These are phyloP conservation scores for Odontocolon sp. DNA, from an alignment of 2,888 invertebrate genomes.

Conservation along the genomic window DNA sequence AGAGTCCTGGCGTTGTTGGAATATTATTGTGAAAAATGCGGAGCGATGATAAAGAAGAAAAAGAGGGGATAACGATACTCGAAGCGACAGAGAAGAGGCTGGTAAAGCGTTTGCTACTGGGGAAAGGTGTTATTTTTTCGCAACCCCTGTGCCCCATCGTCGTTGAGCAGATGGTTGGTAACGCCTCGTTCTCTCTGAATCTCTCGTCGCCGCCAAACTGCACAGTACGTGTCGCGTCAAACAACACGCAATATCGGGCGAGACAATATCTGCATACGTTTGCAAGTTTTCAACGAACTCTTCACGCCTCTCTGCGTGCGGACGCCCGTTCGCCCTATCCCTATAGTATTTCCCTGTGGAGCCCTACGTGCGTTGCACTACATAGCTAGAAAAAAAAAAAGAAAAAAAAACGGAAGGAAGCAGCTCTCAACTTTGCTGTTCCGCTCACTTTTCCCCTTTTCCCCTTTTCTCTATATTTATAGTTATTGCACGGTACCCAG, in stretches of 20 bases:
- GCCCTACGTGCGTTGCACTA: background rate
- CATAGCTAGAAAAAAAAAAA: conserved; percentile 21
- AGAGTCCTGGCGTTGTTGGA: background rate
- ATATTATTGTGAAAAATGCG: background rate
- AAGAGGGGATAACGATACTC: background rate
- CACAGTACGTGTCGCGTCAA: conserved; percentile 39
- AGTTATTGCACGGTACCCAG: background rate
- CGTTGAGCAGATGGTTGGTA: background rate
- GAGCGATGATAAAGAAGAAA: background rate
- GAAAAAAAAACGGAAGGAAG: conserved; percentile 13
- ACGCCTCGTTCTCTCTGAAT: background rate
- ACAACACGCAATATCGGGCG: conserved; percentile 58
- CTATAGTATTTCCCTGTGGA: conserved; percentile 1
- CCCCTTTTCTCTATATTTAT: background rate
- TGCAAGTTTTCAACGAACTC: conserved; percentile 52
- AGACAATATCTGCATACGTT: conserved; percentile 61
- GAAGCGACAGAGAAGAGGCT: background rate
- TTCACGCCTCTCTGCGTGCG: background rate
- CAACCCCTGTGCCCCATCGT: conserved; percentile 9
- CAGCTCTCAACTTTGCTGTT: background rate
- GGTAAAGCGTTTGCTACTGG: background rate
- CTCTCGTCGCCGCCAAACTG: conserved; percentile 4
- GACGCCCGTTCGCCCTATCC: conserved; percentile 15
- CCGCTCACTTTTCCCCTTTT: background rate
- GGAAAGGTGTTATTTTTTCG: conserved; percentile 28